These are phyloP conservation scores for Chrysopa pallens DNA, from an alignment of 1,140 invertebrate genomes.

Conservation along the genomic window DNA sequence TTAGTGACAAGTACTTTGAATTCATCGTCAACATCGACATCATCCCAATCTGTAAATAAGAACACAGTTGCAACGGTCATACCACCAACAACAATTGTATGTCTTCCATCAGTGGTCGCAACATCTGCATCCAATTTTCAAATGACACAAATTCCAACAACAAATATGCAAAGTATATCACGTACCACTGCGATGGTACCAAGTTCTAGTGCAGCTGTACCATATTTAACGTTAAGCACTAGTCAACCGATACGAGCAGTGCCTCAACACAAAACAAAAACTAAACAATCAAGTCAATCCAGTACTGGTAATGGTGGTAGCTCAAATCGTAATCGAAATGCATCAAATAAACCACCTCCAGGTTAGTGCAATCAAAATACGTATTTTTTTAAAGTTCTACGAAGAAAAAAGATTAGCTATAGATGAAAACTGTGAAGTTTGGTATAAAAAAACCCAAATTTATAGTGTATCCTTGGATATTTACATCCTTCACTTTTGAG, in stretches of 20 bases:
- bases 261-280: slow-evolving; percentile 20
- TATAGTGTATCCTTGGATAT: too few species aligned
- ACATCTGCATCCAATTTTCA: slow-evolving; percentile 3
- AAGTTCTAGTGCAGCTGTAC: slow-evolving; percentile 24
- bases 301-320: neutral
- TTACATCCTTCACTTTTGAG: too few species aligned
- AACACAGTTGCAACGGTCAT: slow-evolving; percentile 21
- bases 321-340: slow-evolving; percentile 24
- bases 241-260: slow-evolving; percentile 25
- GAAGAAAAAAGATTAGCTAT: too few species aligned
- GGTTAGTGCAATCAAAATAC: too few species aligned
- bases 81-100: slow-evolving; percentile 30
- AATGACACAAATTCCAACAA: slow-evolving; percentile 16
- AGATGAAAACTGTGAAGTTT: too few species aligned
- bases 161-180: slow-evolving; percentile 13
- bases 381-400: too few species aligned
- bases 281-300: slow-evolving; percentile 4
- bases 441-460: too few species aligned
- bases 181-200: slow-evolving; percentile 17
- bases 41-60: slow-evolving; percentile 14
- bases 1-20: slow-evolving; percentile 23
- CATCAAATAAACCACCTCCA: slow-evolving; percentile 54
- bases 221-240: slow-evolving; percentile 29
- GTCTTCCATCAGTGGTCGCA: slow-evolving; percentile 23
- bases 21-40: slow-evolving; percentile 18